A percentile compares a stretch with the other conserved stretches of the same genome.
Conservation (phyloP, 2,888 invertebrate genomes). For the Drosophila cracens region DNA sequence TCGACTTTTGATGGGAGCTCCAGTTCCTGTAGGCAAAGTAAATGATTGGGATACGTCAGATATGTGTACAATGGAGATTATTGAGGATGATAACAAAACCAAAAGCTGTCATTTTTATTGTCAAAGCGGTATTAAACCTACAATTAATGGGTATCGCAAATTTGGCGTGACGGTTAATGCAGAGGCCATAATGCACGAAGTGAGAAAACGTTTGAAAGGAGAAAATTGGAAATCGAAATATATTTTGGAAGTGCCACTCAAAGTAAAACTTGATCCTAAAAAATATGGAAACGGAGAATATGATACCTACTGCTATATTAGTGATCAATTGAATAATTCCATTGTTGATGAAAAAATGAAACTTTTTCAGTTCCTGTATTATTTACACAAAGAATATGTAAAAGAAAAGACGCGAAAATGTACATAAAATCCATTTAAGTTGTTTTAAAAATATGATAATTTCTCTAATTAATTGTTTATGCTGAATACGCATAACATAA, state of each 20-base stretch:
- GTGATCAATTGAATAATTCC: no score
- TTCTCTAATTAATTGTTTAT: no score
- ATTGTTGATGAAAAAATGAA: no score
- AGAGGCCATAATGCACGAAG: conserved; percentile 1
- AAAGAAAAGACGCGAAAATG: background rate
- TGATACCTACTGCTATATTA: background rate
- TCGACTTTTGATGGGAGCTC: conserved; percentile 1
- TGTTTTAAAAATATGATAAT: no score
- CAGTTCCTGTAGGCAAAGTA: background rate
- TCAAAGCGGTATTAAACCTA: background rate
- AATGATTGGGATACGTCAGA: background rate
- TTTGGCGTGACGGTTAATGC: background rate
- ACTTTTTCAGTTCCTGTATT: background rate
- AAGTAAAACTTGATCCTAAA: background rate
- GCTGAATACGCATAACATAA: no score
- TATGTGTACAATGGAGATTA: background rate
- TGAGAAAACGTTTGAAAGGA: background rate
- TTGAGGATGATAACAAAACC: background rate
- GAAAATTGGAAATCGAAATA: conserved; percentile 15
- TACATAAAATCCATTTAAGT: background rate
- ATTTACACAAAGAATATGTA: background rate
- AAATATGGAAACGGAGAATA: background rate
- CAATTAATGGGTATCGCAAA: background rate
- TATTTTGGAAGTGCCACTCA: background rate
- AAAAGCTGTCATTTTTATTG: conserved; percentile 9